A percentile compares a stretch with the other conserved stretches of the same genome.
Evolutionary conservation across 2,113 vertebrate species (phyloP).

Genomic region (Phalacrocorax pelagicus): DNA sequence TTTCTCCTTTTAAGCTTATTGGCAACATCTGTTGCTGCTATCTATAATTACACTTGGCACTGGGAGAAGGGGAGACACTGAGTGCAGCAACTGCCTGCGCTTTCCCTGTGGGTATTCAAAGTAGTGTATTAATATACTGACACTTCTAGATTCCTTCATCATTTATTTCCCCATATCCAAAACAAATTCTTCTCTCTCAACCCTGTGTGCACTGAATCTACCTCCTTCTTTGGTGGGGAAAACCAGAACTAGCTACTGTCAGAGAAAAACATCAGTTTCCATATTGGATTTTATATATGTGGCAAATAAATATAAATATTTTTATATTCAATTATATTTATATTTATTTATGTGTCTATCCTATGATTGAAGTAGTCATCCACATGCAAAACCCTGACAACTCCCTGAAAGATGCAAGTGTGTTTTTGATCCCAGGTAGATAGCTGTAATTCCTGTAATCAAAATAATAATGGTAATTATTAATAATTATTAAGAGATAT

Average conservation of each 20-base stretch:
- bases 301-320: background rate
- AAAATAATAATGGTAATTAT: background rate
- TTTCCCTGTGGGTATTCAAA: background rate
- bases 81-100: background rate
- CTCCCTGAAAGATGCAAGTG: background rate
- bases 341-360: background rate
- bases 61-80: background rate
- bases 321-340: background rate
- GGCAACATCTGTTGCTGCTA: background rate
- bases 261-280: background rate
- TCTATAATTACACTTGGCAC: background rate
- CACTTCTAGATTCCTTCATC: background rate
- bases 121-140: background rate
- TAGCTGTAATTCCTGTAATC: background rate
- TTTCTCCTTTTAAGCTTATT: slow-evolving; percentile 22
- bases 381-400: background rate
- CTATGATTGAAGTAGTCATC: background rate
- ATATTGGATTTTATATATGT: background rate
- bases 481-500: background rate
- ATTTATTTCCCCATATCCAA: background rate
- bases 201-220: background rate
- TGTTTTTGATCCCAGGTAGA: background rate
- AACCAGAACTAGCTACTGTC: background rate
- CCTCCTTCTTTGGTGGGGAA: background rate
- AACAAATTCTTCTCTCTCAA: background rate